phyloP scores from a whole-genome alignment of 2,888 invertebrate species.

The Saturnia pavonia region DNA sequence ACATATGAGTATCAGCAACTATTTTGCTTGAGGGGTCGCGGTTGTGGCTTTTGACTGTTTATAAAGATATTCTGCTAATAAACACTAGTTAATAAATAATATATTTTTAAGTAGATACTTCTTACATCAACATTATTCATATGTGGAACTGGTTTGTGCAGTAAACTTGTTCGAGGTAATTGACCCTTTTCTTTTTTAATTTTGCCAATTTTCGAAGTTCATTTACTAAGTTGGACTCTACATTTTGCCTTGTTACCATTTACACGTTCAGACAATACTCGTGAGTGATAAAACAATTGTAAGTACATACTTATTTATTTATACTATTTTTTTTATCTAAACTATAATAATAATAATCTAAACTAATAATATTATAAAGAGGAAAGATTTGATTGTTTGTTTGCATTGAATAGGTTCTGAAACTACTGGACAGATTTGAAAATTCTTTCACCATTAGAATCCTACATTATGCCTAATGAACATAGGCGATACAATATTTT shows the following conservation, averaged over 20 bases:
- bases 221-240: not conserved
- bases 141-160: not conserved
- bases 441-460: too few species aligned
- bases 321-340: too few species aligned
- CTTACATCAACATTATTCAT: too few species aligned
- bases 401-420: too few species aligned
- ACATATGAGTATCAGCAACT: not conserved
- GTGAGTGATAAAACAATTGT: not conserved
- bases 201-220: not conserved
- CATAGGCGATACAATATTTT: too few species aligned
- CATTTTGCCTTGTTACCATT: not conserved
- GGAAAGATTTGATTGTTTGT: too few species aligned
- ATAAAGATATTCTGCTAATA: not conserved
- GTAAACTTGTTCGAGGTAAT: not conserved
- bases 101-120: too few species aligned
- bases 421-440: too few species aligned
- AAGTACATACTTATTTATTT: not conserved
- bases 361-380: too few species aligned
- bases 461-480: too few species aligned
- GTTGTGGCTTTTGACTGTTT: not conserved
- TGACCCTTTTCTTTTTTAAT: not conserved
- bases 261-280: not conserved
- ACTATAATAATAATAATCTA: too few species aligned
- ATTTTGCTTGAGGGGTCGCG: not conserved
- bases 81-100: not conserved